Conservation (phyloP, 2,888 invertebrate species). For the Meloe dianella region DNA sequence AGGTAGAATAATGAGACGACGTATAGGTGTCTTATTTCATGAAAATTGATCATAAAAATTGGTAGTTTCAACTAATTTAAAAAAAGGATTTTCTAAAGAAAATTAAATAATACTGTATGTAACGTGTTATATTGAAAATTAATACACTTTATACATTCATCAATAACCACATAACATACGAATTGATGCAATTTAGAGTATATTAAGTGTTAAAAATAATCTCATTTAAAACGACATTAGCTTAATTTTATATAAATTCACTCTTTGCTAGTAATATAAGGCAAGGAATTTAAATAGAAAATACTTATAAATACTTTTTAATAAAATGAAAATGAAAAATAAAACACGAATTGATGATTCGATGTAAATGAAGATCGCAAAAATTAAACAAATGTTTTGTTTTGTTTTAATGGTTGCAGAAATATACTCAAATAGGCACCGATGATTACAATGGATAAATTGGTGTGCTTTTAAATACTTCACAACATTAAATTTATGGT, state of each 20-base stretch:
- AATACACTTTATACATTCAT: conserved; percentile 29
- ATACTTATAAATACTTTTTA: conserved; percentile 16
- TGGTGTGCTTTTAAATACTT: conserved; percentile 29
- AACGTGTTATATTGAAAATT: conserved; percentile 30
- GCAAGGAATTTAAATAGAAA: conserved; percentile 32
- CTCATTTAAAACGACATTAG: conserved; percentile 25
- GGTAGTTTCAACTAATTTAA: no score
- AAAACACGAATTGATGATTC: conserved; percentile 29
- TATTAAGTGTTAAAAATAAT: conserved; percentile 30
- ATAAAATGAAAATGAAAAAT: conserved; percentile 6
- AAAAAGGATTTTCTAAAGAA: neutral
- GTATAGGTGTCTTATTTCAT: no score
- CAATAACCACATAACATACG: conserved; percentile 27
- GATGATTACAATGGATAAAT: conserved; percentile 33
- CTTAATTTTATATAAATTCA: conserved; percentile 28
- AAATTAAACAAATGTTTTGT: conserved; percentile 24
- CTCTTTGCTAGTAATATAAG: conserved; percentile 32
- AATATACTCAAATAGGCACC: conserved; percentile 31
- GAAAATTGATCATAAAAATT: no score
- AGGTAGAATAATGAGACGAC: no score
- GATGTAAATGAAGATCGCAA: conserved; percentile 28
- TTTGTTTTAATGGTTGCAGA: neutral
- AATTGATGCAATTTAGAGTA: conserved; percentile 23
- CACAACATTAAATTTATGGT: conserved; percentile 26
- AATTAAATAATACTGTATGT: conserved; percentile 15